Evolutionary conservation across 2,888 invertebrate species (phyloP).

Genomic region (Strigamia maritima): DNA sequence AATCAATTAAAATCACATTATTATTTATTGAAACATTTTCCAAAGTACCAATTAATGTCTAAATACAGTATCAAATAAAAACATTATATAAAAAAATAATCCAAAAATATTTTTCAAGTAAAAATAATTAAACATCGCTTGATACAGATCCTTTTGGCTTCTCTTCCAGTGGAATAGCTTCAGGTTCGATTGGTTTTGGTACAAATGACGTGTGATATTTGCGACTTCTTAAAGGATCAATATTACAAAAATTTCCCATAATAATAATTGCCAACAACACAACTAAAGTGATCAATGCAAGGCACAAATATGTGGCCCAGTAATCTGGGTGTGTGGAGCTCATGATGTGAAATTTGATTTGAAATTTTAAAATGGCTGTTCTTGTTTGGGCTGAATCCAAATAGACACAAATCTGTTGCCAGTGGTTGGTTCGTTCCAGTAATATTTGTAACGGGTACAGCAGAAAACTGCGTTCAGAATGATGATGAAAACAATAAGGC

Average conservation of each 20-base stretch:
- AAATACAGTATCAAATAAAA: not conserved
- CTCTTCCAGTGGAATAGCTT: constrained; percentile 28
- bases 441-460: constrained; percentile 72
- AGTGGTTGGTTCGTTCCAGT: constrained; percentile 67
- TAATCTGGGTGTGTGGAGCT: constrained; percentile 38
- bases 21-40: constrained; percentile 4
- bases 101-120: not conserved
- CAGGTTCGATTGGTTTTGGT: not conserved
- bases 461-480: constrained; percentile 74
- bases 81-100: not conserved
- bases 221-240: constrained; percentile 8
- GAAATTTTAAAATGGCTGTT: constrained; percentile 40
- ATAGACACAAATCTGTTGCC: constrained; percentile 46
- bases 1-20: not conserved
- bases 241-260: constrained; percentile 31
- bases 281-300: constrained; percentile 40
- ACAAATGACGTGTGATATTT: not conserved
- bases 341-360: not conserved
- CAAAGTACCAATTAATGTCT: not conserved
- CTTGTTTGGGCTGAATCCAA: constrained; percentile 42
- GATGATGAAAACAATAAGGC: constrained; percentile 64
- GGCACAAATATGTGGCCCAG: constrained; percentile 41
- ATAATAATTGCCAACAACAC: constrained; percentile 40
- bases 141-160: not conserved
- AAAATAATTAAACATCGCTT: constrained; percentile 29